Conservation (phyloP, 2,888 invertebrate genomes). For the Chymomyza procnemis region DNA sequence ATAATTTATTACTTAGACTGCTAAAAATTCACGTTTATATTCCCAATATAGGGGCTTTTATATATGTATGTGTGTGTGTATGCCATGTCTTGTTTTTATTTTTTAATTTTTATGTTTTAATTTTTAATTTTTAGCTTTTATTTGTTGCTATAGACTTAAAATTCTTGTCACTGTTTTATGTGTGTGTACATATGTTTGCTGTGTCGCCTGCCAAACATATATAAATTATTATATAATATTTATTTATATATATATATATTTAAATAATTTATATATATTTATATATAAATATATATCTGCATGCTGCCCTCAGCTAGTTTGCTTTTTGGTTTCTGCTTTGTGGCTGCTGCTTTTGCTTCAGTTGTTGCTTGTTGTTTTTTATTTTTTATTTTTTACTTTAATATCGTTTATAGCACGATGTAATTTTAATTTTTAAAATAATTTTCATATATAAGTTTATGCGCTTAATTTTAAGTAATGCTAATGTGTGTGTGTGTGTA, state of each 20-base stretch:
- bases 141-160: conserved; percentile 34
- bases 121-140: background rate
- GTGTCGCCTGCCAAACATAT: conserved; percentile 22
- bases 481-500: conserved; percentile 29
- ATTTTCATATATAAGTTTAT: conserved; percentile 44
- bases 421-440: conserved; percentile 45
- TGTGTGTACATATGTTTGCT: conserved; percentile 22
- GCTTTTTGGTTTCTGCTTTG: background rate
- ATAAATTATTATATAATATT: background rate
- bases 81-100: conserved; percentile 21
- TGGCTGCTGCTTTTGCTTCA: conserved; percentile 23
- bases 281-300: conserved; percentile 21
- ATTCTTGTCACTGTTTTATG: conserved; percentile 35
- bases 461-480: conserved; percentile 58
- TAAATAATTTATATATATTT: conserved; percentile 3
- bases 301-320: too few relatives aligned
- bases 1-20: conserved; percentile 66
- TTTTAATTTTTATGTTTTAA: conserved; percentile 15
- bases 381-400: conserved; percentile 5
- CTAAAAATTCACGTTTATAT: conserved; percentile 72
- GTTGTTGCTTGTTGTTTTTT: conserved; percentile 6
- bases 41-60: conserved; percentile 62
- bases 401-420: conserved; percentile 49
- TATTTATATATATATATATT: too few relatives aligned
- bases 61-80: conserved; percentile 30